Base-by-base conservation (phyloP, 2,888 invertebrate genomes). In the Parnassius mnemosyne region DNA sequence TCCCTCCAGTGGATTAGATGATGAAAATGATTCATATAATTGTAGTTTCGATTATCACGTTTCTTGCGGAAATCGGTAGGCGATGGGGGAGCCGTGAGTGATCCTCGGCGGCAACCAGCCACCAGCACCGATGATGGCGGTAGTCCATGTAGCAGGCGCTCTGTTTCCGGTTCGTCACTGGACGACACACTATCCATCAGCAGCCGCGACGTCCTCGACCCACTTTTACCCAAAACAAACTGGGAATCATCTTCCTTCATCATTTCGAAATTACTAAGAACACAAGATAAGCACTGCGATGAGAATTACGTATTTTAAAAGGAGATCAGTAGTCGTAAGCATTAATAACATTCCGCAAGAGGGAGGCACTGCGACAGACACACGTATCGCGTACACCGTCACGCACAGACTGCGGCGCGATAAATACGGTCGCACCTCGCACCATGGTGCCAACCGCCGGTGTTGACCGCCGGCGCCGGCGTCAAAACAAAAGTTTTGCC, bases 1-100 rank as follows among this genome's bases (percentile, higher is more conserved):
- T 90, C 90, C 70, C 84, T 82, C 91, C 91, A 92, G 74, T 89
- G 89, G 66, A 89, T 91, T 64, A 89, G 79, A 63, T 90, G 87
- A 69, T 87, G 89, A 69, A 85, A 84, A 73, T 86, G 92, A 78
- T 84, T 92, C 81, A 77, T 88, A 75, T 87, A 91, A 76, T 87
- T 84, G 74, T 85, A 89, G 69, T 80, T 89, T 58, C 81, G 86
- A 55, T 67, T 63, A 73, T 82, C 85, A 67, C 82, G 85, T 78
- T 89, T 89, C 77, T 90, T 89, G 66, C 89, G 81, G 47, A 83
- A 88, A 64, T 90, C 90, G n/a, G 84, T 86, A 9, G 92, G 92
- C 42, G 92, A 92, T 0, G 92, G 89, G 12, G 92, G 92, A 41
- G 91, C 92, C 9, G 92, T 92, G 55, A 92, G 78, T 3, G 92